Evolutionary conservation across 2,113 vertebrate genomes (phyloP).

Genomic region (Protobothrops flavoviridis): DNA sequence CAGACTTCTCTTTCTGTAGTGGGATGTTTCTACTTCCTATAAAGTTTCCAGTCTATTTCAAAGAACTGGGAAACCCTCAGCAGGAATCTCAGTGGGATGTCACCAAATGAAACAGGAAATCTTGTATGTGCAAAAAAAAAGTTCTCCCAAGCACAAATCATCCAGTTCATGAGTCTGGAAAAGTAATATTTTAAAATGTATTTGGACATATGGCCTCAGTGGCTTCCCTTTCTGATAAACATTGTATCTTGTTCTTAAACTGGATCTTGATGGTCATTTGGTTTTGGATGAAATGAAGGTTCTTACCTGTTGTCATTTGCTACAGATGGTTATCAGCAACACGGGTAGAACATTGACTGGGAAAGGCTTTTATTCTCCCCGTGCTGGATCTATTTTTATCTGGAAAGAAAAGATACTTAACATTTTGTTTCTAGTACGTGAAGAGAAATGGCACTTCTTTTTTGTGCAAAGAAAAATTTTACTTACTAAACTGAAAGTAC

Average conservation of each 20-base stretch:
- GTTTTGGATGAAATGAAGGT: background rate
- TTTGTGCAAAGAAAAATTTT: slow-evolving; percentile 46
- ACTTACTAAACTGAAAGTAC: slow-evolving; percentile 16
- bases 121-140: background rate
- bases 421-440: slow-evolving; percentile 46
- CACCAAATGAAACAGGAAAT: background rate
- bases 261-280: background rate
- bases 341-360: background rate
- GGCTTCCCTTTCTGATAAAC: background rate
- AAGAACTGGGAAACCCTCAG: background rate
- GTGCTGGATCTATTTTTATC: slow-evolving; percentile 39
- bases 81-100: background rate
- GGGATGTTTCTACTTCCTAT: background rate
- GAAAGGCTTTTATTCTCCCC: background rate
- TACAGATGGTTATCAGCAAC: background rate
- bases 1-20: background rate
- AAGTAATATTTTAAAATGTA: background rate
- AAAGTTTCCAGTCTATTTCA: background rate
- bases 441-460: slow-evolving; percentile 33
- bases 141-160: background rate
- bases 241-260: background rate
- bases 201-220: background rate
- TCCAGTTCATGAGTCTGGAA: background rate
- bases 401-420: slow-evolving; percentile 37
- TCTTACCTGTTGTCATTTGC: background rate